Evolutionary conservation across 2,113 vertebrate species (phyloP).

Genomic region (Myotis davidii): DNA sequence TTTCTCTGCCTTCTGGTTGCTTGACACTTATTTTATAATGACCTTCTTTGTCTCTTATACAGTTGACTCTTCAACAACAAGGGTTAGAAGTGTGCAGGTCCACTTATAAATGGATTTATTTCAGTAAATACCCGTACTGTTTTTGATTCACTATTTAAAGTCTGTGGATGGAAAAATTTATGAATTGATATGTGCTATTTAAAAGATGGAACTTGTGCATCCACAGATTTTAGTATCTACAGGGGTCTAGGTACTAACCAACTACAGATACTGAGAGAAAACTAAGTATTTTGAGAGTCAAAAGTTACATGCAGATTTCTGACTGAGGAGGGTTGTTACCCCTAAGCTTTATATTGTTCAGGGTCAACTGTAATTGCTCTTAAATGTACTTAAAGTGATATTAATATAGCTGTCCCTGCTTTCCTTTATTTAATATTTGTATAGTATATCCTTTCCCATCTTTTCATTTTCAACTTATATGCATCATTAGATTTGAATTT

Average conservation of each 20-base stretch:
- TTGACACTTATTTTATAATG: neutral
- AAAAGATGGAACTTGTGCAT: neutral
- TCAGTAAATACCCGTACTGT: neutral
- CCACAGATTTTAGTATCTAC: neutral
- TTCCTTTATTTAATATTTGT: conserved; percentile 4
- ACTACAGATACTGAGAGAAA: neutral
- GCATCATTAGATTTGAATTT: neutral
- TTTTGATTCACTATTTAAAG: neutral
- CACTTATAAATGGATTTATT: neutral
- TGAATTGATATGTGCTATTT: neutral
- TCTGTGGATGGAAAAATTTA: neutral
- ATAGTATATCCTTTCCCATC: neutral
- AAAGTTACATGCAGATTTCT: neutral
- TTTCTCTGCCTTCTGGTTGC: neutral
- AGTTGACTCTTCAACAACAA: neutral
- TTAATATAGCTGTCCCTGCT: neutral
- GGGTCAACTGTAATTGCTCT: neutral
- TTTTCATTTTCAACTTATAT: neutral
- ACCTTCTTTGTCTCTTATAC: neutral
- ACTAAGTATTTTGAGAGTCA: neutral
- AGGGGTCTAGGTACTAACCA: neutral
- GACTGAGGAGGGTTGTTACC: neutral
- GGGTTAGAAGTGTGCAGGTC: no score
- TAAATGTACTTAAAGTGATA: neutral
- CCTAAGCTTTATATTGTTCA: neutral